Percentiles rank a stretch among this genome's conserved stretches.
These are phyloP conservation scores for Labroides dimidiatus DNA, from an alignment of 2,797 vertebrate species.

Conservation along the genomic window DNA sequence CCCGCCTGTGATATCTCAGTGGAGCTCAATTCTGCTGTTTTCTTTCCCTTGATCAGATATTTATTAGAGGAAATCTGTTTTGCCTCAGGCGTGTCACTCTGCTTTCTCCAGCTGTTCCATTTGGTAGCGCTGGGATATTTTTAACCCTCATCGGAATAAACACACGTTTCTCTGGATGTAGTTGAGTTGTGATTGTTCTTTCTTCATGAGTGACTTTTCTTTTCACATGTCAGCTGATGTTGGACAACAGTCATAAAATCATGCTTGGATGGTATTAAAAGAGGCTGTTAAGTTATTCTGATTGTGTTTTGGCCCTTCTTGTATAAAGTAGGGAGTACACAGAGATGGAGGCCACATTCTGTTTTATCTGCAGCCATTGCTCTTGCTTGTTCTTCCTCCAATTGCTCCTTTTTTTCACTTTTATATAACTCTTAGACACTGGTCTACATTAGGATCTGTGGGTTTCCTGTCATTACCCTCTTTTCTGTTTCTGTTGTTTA, in stretches of 20 bases:
- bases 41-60: conserved; percentile 58
- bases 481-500: conserved; percentile 15
- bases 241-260: conserved; percentile 18
- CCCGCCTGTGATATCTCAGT: conserved; percentile 27
- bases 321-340: conserved; percentile 14
- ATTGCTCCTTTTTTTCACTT: conserved; percentile 17
- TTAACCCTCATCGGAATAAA: conserved; percentile 27
- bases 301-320: conserved; percentile 53
- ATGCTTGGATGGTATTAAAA: conserved; percentile 17
- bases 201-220: background rate
- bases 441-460: background rate
- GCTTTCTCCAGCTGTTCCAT: conserved; percentile 41
- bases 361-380: conserved; percentile 24
- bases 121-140: conserved; percentile 41
- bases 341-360: conserved; percentile 2
- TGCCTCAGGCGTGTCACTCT: conserved; percentile 40
- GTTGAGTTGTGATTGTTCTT: conserved; percentile 16
- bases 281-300: conserved; percentile 49
- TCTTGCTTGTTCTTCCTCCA: conserved; percentile 15
- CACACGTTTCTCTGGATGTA: conserved; percentile 28
- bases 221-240: background rate
- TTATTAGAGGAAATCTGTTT: conserved; percentile 58
- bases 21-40: conserved; percentile 53
- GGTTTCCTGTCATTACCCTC: conserved; percentile 10
- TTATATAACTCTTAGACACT: conserved; percentile 13